phyloP scores from a whole-genome alignment of 1,140 invertebrate species.

The Lysiphlebus fabarum region DNA sequence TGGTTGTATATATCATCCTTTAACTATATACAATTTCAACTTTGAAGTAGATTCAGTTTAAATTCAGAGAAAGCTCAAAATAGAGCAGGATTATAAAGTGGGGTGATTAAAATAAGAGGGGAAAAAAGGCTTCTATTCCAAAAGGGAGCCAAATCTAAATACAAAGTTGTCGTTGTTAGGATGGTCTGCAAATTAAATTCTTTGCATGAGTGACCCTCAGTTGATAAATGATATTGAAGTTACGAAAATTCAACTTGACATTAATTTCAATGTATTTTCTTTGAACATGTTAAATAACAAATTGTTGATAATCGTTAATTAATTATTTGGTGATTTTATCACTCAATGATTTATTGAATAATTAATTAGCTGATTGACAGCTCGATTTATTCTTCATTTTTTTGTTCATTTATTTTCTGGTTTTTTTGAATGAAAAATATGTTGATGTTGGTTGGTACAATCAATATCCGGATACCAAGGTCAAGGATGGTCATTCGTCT shows the following conservation, averaged over 20 bases:
- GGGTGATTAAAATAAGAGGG: too few relatives aligned
- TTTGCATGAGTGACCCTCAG: neutral
- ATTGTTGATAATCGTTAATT: too few relatives aligned
- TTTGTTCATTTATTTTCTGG: neutral
- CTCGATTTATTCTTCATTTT: neutral
- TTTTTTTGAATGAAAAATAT: slow-evolving; percentile 8
- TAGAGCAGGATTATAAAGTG: too few relatives aligned
- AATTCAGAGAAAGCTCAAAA: slow-evolving; percentile 8
- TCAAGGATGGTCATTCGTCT: slow-evolving; percentile 28
- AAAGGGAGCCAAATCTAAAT: slow-evolving; percentile 10
- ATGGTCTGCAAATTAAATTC: slow-evolving; percentile 23
- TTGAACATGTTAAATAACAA: too few relatives aligned
- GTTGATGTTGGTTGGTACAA: neutral
- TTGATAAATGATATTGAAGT: neutral
- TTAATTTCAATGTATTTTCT: too few relatives aligned
- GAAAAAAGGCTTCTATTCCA: too few relatives aligned
- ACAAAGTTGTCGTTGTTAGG: slow-evolving; percentile 11
- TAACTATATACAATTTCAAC: too few relatives aligned
- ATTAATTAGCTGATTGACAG: too few relatives aligned
- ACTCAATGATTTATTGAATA: too few relatives aligned
- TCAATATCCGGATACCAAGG: slow-evolving; percentile 23
- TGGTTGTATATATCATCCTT: neutral
- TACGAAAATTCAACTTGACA: too few relatives aligned
- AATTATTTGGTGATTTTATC: too few relatives aligned
- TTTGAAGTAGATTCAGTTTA: neutral